These are phyloP conservation scores for Andinoacara biseriatus DNA, from an alignment of 2,113 vertebrate genomes.

Conservation along the genomic window DNA sequence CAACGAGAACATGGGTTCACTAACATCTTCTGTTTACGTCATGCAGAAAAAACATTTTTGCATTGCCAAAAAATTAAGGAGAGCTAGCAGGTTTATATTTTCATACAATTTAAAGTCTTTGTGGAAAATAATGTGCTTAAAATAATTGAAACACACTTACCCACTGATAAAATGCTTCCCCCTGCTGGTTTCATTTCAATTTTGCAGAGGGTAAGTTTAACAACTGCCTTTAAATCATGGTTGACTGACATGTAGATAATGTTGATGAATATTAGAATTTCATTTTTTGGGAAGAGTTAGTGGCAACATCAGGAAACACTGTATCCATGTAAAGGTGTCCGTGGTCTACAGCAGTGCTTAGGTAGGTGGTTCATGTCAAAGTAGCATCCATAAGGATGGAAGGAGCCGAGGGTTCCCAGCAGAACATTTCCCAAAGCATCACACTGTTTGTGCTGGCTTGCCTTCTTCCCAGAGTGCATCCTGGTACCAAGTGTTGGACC, in stretches of 20 bases:
- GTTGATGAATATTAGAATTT: background rate
- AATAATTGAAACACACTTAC: background rate
- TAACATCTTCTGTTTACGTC: background rate
- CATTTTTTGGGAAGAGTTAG: background rate
- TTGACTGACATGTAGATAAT: background rate
- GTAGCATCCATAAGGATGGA: too few relatives aligned
- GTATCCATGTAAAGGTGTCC: too few relatives aligned
- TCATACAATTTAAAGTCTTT: background rate
- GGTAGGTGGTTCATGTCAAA: too few relatives aligned
- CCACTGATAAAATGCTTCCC: background rate
- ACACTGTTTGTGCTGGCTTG: too few relatives aligned
- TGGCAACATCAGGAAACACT: background rate
- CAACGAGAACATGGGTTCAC: too few relatives aligned
- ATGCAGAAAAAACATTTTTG: background rate
- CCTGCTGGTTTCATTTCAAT: background rate
- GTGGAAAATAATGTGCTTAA: background rate
- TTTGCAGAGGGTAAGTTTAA: background rate
- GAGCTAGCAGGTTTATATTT: background rate
- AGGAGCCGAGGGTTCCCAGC: too few relatives aligned
- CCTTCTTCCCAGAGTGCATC: too few relatives aligned
- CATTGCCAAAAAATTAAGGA: background rate
- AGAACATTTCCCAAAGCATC: too few relatives aligned
- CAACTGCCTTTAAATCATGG: background rate
- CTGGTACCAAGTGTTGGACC: too few relatives aligned
- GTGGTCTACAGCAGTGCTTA: too few relatives aligned